These are phyloP conservation scores for Hydropotes inermis DNA, from an alignment of 2,113 vertebrate species.

Conservation along the genomic window DNA sequence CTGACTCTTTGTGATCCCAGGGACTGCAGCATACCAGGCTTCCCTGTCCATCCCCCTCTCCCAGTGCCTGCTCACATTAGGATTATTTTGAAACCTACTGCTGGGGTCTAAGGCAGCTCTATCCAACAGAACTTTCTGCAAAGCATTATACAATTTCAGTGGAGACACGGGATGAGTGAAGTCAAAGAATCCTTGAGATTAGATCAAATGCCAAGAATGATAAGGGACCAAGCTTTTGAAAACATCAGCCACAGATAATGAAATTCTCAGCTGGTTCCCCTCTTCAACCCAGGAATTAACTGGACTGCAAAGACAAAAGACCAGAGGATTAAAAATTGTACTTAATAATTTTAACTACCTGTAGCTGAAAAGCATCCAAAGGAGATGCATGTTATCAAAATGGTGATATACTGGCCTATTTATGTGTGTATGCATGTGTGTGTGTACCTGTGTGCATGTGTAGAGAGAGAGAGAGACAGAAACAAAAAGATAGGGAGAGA, in stretches of 20 bases:
- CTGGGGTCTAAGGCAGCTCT: neutral
- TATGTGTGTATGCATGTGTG: neutral
- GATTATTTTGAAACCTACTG: neutral
- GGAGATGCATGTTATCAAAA: neutral
- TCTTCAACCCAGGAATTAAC: neutral
- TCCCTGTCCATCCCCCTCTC: neutral
- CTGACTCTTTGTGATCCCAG: neutral
- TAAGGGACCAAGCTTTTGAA: neutral
- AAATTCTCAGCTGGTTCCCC: neutral
- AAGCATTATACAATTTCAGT: neutral
- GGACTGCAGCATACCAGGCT: neutral
- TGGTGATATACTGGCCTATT: neutral
- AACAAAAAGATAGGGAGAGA: neutral
- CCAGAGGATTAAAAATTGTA: neutral
- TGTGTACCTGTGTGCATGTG: neutral
- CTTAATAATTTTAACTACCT: neutral
- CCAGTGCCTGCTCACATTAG: neutral
- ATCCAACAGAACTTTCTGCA: neutral
- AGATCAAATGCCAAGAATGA: neutral
- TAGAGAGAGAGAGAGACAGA: neutral
- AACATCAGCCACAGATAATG: neutral
- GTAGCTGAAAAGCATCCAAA: neutral
- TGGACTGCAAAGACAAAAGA: neutral
- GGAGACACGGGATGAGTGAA: neutral
- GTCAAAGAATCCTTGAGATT: neutral